Base-by-base conservation (phyloP, 2,113 vertebrate species). In the Oophaga pumilio region DNA sequence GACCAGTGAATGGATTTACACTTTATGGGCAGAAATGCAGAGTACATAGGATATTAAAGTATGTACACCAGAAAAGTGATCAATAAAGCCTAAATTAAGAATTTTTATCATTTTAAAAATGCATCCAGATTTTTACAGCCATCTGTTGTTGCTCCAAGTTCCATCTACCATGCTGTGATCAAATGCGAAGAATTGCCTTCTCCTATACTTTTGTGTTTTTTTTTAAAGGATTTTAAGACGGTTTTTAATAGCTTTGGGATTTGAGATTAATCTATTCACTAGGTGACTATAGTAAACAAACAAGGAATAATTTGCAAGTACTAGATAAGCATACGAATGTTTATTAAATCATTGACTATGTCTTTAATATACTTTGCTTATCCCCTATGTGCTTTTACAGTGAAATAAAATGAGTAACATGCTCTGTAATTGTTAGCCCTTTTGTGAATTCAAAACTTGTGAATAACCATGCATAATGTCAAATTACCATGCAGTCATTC, bases 71-170 rank as follows among this genome's bases (percentile, higher is more conserved):
- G 81, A 88, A 88, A 84, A 88, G 87, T 88, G 81, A 88, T 88
- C 87, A 88, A 88, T 88, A 88, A 88, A 88, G 87, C 57, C 81
- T 88, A 88, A 88, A 88, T 88, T 88, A 88, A 88, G 87, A 88
- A 88, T 80, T 88, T 88, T 88, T 88, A 88, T 88, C 87, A 88
- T 88, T 88, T 88, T 88, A 88, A 88, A 88, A 88, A 88, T 84
- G 87, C 87, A 84, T 83, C 80, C 87, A 82, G 71, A 88, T 88
- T 88, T 88, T 88, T 88, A 84, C 87, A 88, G 87, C 87, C 87
- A 88, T 88, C 87, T 88, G 87, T 88, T 88, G 80, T 88, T 88
- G 87, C 80, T 88, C 81, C 87, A 88, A 88, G 87, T 88, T 81
- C 80, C 87, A 76, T 88, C 80, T 84, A 84, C 87, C 87, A 88